phyloP scores from a whole-genome alignment of 2,113 vertebrate genomes.

The Leiothrix lutea region DNA sequence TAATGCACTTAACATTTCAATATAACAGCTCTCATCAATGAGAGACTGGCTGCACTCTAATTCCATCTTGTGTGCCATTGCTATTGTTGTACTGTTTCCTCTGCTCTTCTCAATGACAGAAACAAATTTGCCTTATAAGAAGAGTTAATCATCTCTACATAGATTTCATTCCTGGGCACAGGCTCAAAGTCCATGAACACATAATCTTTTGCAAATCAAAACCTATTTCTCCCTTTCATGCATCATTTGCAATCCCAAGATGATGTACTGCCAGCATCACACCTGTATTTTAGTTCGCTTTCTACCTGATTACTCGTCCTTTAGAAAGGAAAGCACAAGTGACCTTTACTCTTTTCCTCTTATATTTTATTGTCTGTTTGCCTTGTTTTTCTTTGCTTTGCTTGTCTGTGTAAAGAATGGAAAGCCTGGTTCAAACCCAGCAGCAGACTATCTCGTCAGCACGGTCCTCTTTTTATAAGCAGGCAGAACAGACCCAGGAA shows the following conservation, averaged over 20 bases:
- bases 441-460: background rate
- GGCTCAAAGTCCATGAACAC: slow-evolving; percentile 32
- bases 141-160: slow-evolving; percentile 11
- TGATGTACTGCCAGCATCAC: slow-evolving; percentile 13
- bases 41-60: background rate
- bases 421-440: background rate
- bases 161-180: background rate
- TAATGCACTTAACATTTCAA: background rate
- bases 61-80: background rate
- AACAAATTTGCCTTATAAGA: slow-evolving; percentile 19
- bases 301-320: background rate
- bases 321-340: slow-evolving; percentile 18
- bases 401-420: background rate
- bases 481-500: background rate
- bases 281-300: slow-evolving; percentile 23
- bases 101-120: slow-evolving; percentile 19
- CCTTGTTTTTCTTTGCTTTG: background rate
- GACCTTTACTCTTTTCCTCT: background rate
- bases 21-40: background rate
- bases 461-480: background rate
- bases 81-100: background rate
- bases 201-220: slow-evolving; percentile 54
- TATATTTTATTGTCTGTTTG: background rate
- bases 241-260: slow-evolving; percentile 17
- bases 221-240: slow-evolving; percentile 27